Conservation (phyloP, 2,888 invertebrate species). For the Tuta absoluta region DNA sequence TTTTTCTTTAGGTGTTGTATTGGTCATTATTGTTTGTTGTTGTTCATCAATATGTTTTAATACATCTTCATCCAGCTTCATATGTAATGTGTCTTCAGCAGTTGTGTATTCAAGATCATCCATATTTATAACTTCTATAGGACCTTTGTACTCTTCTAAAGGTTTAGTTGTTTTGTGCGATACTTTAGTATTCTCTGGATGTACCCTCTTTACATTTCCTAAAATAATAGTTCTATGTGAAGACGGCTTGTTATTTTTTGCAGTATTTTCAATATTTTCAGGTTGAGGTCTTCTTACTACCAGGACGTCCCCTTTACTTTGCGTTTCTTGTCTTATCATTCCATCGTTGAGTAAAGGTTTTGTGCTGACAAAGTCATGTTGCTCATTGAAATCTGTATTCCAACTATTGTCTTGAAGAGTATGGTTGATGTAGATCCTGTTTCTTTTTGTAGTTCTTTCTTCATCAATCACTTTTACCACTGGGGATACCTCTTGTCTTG, state of each 20-base stretch:
- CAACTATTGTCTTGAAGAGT: constrained; percentile 44
- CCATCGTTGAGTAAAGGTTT: constrained; percentile 5
- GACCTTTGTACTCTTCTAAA: constrained; percentile 5
- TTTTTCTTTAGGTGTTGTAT: neutral
- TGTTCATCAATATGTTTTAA: neutral
- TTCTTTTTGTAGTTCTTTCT: constrained; percentile 38
- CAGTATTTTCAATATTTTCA: neutral
- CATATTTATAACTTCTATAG: constrained; percentile 25
- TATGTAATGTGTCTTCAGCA: constrained; percentile 4
- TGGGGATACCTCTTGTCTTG: neutral
- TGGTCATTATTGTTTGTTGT: neutral
- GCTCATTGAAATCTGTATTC: constrained; percentile 24
- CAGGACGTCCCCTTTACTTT: constrained; percentile 16
- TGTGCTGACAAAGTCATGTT: neutral
- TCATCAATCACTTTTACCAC: neutral
- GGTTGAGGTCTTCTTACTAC: constrained; percentile 25
- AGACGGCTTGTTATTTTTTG: neutral
- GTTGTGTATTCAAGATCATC: constrained; percentile 25
- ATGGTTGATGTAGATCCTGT: constrained; percentile 49
- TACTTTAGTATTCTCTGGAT: constrained; percentile 6
- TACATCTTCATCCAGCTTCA: neutral
- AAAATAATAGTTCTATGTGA: constrained; percentile 20
- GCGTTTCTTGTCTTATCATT: neutral
- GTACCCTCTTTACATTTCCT: constrained; percentile 50
- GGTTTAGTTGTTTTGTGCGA: constrained; percentile 21